Evolutionary conservation across 2,888 invertebrate species (phyloP).

Genomic region (Chydorus sphaericus): DNA sequence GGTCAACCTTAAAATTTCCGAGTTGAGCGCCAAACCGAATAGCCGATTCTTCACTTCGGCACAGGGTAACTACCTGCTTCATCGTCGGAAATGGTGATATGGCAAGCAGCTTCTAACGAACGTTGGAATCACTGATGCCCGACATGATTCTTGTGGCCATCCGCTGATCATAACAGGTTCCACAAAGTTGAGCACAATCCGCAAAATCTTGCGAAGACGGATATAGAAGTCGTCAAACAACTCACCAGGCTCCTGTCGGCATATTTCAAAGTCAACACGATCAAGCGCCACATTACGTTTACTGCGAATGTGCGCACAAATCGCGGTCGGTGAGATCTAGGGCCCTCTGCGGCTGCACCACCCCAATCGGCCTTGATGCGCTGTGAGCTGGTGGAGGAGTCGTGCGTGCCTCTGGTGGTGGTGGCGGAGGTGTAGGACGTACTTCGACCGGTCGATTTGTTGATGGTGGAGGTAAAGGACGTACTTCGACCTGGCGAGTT

Average conservation of each 20-base stretch:
- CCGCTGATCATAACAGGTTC: background rate
- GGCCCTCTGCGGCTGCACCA: no score
- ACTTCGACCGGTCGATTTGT: no score
- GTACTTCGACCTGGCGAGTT: no score
- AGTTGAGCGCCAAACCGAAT: no score
- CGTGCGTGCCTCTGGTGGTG: no score
- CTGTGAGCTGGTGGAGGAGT: no score
- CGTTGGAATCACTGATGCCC: background rate
- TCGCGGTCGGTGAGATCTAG: no score
- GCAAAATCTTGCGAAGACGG: background rate
- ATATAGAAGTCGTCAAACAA: constrained; percentile 2
- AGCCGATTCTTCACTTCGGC: background rate
- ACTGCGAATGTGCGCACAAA: background rate
- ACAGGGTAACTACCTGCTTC: background rate
- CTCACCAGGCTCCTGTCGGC: background rate
- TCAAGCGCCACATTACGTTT: background rate
- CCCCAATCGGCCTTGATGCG: no score
- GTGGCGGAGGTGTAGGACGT: no score
- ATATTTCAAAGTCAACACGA: background rate
- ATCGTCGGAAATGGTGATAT: background rate
- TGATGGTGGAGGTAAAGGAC: no score
- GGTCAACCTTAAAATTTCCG: no score
- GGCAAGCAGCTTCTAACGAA: background rate
- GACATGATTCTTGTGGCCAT: constrained; percentile 1
- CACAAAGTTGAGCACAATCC: background rate